Evolutionary conservation across 1,140 invertebrate genomes (phyloP).

Genomic region (Drosophila subobscura): DNA sequence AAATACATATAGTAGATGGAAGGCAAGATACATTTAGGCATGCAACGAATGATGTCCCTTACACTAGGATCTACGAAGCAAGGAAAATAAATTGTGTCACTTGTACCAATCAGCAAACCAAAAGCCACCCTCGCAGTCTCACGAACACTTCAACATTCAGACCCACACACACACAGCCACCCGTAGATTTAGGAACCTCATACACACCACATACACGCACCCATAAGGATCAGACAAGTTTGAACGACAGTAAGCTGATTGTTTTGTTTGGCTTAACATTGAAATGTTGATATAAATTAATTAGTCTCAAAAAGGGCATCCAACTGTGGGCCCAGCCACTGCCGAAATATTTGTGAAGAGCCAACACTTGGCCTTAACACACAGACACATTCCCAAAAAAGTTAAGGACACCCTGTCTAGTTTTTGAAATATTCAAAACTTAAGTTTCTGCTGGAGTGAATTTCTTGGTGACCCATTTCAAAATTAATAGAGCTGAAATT

Average conservation of each 20-base stretch:
- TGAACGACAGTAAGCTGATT: constrained; percentile 77
- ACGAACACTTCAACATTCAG: constrained; percentile 4
- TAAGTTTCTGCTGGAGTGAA: constrained; percentile 34
- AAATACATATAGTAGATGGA: not conserved
- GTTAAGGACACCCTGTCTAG: not conserved
- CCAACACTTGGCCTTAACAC: constrained; percentile 37
- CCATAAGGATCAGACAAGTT: constrained; percentile 21
- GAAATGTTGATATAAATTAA: constrained; percentile 82
- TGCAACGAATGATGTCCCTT: too few relatives aligned
- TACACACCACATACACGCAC: constrained; percentile 8
- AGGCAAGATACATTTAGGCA: not conserved
- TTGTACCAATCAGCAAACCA: not conserved
- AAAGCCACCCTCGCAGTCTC: constrained; percentile 11
- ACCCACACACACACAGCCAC: not conserved
- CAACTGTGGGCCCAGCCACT: constrained; percentile 10
- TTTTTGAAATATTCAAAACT: not conserved
- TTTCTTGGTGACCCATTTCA: constrained; percentile 21
- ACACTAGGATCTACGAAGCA: too few relatives aligned
- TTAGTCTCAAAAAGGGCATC: constrained; percentile 64
- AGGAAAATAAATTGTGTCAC: too few relatives aligned
- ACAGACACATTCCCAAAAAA: constrained; percentile 14
- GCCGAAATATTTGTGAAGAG: constrained; percentile 53
- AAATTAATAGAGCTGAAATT: constrained; percentile 60
- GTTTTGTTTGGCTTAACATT: constrained; percentile 81
- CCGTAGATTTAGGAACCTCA: not conserved